Percentiles rank a stretch among this genome's conserved stretches.
Evolutionary conservation across 2,888 invertebrate genomes (phyloP).

Genomic region (Syrphus vitripennis): DNA sequence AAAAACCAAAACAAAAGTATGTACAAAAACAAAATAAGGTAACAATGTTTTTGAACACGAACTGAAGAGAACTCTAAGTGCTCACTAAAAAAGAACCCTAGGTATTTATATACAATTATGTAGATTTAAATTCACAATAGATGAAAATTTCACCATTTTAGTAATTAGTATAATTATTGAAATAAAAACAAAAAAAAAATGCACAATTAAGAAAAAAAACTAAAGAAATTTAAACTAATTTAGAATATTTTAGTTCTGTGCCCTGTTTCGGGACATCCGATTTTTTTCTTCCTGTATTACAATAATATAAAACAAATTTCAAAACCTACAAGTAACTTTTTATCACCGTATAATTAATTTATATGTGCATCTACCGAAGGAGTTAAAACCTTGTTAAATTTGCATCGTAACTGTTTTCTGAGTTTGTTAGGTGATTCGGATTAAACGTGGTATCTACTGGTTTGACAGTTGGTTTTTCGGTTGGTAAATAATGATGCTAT

Average conservation of each 20-base stretch:
- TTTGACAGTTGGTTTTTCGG: too few species aligned
- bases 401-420: too few species aligned
- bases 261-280: not conserved
- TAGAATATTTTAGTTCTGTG: not conserved
- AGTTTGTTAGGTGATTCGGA: too few species aligned
- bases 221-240: not conserved
- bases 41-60: constrained; percentile 27
- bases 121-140: constrained; percentile 17
- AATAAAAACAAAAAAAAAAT: not conserved
- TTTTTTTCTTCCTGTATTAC: not conserved
- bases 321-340: too few species aligned
- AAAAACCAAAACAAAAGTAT: not conserved
- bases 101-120: constrained; percentile 18
- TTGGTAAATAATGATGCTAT: too few species aligned
- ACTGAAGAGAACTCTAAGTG: constrained; percentile 55
- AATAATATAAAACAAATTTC: too few species aligned
- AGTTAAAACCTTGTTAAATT: too few species aligned
- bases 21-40: not conserved
- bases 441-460: too few species aligned
- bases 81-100: constrained; percentile 38
- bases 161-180: not conserved
- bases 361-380: too few species aligned
- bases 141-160: constrained; percentile 4
- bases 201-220: not conserved
- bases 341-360: too few species aligned